Conservation (phyloP, 2,888 invertebrate genomes). For the Lypha dubia region DNA sequence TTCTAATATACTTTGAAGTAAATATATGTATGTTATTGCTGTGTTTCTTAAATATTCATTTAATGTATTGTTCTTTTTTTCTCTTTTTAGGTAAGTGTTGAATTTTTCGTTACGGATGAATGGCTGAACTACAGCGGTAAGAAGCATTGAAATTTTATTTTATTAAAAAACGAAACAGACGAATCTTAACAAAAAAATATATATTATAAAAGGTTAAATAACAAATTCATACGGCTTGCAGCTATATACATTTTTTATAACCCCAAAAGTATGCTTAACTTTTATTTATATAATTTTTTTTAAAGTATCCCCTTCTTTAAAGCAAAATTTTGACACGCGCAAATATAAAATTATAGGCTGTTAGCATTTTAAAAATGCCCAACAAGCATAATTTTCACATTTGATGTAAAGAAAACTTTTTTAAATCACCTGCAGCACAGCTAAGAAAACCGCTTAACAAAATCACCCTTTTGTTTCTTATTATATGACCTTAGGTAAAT, state of each 20-base stretch:
- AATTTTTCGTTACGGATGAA: neutral
- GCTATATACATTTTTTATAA: neutral
- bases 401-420: neutral
- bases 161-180: neutral
- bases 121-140: conserved; percentile 7
- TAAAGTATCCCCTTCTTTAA: neutral
- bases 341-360: neutral
- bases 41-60: neutral
- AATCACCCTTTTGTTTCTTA: neutral
- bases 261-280: conserved; percentile 4
- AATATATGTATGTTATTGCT: neutral
- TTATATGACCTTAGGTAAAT: neutral
- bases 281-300: neutral
- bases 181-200: neutral
- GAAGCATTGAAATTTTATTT: neutral
- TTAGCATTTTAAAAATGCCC: neutral
- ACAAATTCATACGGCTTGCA: neutral
- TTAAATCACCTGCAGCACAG: neutral
- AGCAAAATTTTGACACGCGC: neutral
- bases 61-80: neutral
- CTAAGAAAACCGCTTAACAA: neutral
- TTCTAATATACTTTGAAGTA: neutral
- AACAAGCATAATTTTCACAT: neutral
- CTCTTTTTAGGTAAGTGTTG: conserved; percentile 38
- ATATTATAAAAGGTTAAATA: neutral